Percentiles rank a stretch among this genome's conserved stretches.
phyloP scores from a whole-genome alignment of 2,888 invertebrate genomes.

The Cryptocheilus praepositus region DNA sequence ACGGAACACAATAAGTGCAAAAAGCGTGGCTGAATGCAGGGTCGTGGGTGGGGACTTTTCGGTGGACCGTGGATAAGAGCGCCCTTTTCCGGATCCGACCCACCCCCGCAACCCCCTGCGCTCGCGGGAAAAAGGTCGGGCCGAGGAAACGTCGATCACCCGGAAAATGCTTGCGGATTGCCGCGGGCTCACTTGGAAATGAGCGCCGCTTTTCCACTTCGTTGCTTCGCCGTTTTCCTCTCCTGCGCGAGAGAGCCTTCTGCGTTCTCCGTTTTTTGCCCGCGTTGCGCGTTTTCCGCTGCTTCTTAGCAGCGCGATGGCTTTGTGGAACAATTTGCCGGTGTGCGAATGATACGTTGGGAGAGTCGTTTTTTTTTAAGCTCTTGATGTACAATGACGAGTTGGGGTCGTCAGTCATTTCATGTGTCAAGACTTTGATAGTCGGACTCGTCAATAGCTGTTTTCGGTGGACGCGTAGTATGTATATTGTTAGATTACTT shows the following conservation, averaged over 20 bases:
- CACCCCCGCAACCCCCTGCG: not conserved
- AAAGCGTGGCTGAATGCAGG: slow-evolving; percentile 18
- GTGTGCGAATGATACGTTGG: too few relatives aligned
- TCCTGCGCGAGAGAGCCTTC: too few relatives aligned
- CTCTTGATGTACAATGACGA: too few relatives aligned
- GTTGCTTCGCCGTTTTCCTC: not conserved
- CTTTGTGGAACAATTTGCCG: too few relatives aligned
- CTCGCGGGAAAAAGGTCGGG: slow-evolving; percentile 3
- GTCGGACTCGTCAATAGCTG: too few relatives aligned
- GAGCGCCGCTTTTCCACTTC: slow-evolving; percentile 21
- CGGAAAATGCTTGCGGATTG: slow-evolving; percentile 47
- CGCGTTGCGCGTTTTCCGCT: not conserved
- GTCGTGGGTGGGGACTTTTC: slow-evolving; percentile 17
- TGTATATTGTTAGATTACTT: too few relatives aligned
- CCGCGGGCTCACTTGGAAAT: slow-evolving; percentile 41
- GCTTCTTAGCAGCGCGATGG: too few relatives aligned
- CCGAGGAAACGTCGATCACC: slow-evolving; percentile 43
- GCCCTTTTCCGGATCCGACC: not conserved
- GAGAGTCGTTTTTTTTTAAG: too few relatives aligned
- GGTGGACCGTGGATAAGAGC: slow-evolving; percentile 11
- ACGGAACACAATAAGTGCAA: slow-evolving; percentile 13
- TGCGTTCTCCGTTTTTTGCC: not conserved
- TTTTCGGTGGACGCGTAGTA: too few relatives aligned
- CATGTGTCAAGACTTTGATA: too few relatives aligned
- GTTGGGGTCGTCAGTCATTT: too few relatives aligned